Evolutionary conservation across 37 sponge, comb jelly and placozoan genomes (phyloP).

Genomic region (Cliona cf. orientalis): DNA sequence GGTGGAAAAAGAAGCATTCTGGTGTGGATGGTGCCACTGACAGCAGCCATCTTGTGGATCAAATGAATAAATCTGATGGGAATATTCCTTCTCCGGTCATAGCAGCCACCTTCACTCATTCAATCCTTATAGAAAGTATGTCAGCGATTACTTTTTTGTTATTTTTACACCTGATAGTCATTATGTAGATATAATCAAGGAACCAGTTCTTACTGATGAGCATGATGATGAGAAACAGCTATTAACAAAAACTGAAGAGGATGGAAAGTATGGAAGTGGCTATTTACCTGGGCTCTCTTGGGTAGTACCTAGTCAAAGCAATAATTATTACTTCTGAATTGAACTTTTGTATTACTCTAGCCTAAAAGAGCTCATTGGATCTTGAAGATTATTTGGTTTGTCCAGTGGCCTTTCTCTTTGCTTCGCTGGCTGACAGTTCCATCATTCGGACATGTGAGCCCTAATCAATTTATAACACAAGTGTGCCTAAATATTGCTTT

Average conservation of each 20-base stretch:
- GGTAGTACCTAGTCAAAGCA: neutral
- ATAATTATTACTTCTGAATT: neutral
- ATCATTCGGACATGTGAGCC: conserved; percentile 73
- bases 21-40: too few species aligned
- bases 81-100: too few species aligned
- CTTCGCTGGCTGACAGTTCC: conserved; percentile 90
- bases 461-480: neutral
- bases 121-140: too few species aligned
- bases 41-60: neutral
- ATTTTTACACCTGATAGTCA: too few species aligned
- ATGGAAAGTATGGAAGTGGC: neutral
- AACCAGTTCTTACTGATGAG: neutral
- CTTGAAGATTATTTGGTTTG: conserved; percentile 77
- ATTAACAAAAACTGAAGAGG: too few species aligned
- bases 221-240: neutral
- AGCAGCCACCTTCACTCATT: too few species aligned
- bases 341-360: conserved; percentile 18
- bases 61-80: neutral
- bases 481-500: neutral
- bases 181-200: too few species aligned
- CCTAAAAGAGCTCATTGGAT: conserved; percentile 54
- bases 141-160: too few species aligned
- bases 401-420: conserved; percentile 86
- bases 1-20: too few species aligned
- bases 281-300: conserved; percentile 15